These are phyloP conservation scores for Lycodopsis pacificus DNA, from an alignment of 2,797 vertebrate genomes.

Conservation along the genomic window DNA sequence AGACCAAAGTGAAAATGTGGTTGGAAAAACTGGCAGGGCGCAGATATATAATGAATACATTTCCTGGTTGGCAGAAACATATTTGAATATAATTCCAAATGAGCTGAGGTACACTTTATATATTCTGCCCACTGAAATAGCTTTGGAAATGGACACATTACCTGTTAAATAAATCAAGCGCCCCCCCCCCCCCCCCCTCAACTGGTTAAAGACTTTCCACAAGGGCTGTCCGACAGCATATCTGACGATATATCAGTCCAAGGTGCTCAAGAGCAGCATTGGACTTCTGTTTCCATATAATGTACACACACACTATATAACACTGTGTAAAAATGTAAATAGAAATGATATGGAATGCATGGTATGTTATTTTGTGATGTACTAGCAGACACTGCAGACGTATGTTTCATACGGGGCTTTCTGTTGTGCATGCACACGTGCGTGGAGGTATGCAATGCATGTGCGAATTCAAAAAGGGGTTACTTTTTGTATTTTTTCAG, in stretches of 20 bases:
- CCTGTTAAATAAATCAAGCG: slow-evolving; percentile 44
- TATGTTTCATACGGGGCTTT: neutral
- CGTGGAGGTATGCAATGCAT: neutral
- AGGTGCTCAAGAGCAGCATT: neutral
- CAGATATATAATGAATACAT: slow-evolving; percentile 66
- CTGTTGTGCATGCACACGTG: neutral
- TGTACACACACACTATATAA: neutral
- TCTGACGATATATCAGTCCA: slow-evolving; percentile 20
- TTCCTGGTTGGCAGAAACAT: slow-evolving; percentile 61
- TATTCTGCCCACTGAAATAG: slow-evolving; percentile 48
- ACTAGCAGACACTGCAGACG: neutral
- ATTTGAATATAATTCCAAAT: slow-evolving; percentile 69
- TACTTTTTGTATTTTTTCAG: too few species aligned
- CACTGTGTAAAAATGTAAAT: neutral
- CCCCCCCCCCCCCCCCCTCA: neutral
- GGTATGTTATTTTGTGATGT: neutral
- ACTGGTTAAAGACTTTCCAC: slow-evolving; percentile 28
- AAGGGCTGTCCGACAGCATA: slow-evolving; percentile 14
- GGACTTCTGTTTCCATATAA: neutral
- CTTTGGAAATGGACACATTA: slow-evolving; percentile 58
- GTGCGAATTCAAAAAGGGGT: neutral
- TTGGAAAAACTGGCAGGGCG: slow-evolving; percentile 26
- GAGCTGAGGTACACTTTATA: slow-evolving; percentile 51
- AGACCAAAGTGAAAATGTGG: slow-evolving; percentile 31
- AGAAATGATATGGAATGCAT: neutral